A percentile compares a stretch with the other conserved stretches of the same genome.
Conservation (phyloP, 2,113 vertebrate species). For the Puma concolor region DNA sequence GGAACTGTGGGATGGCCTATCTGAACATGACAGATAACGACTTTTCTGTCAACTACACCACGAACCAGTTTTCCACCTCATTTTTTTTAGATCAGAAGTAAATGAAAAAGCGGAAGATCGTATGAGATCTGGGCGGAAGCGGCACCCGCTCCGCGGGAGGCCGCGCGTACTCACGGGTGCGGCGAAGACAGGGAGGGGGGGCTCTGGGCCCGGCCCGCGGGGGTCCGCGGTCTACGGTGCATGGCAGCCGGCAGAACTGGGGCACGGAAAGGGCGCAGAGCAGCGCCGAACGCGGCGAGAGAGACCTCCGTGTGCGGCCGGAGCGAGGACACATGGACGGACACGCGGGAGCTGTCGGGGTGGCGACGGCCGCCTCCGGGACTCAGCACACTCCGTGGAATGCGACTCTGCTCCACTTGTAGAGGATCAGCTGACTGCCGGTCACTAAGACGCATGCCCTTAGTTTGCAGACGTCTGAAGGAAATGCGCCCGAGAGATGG, state of each 20-base stretch:
- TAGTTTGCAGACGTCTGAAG: background rate
- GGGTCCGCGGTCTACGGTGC: no score
- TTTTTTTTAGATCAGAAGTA: conserved; percentile 45
- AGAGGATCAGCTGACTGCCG: accelerated
- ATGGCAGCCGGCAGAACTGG: accelerated
- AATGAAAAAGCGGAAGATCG: background rate
- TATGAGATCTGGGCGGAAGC: accelerated
- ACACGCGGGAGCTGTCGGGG: background rate
- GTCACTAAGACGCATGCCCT: accelerated
- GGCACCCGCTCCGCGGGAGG: accelerated
- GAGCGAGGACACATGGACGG: no score
- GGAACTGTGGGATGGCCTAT: conserved; percentile 62
- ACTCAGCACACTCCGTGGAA: background rate
- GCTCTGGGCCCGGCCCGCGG: background rate
- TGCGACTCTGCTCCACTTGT: no score
- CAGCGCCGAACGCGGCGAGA: accelerated
- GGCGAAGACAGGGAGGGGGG: accelerated
- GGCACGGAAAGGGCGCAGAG: accelerated
- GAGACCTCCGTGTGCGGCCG: accelerated
- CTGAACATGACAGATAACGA: conserved; percentile 65
- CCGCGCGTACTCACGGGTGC: accelerated
- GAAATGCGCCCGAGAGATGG: background rate
- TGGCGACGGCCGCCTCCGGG: accelerated
- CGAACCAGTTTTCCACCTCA: conserved; percentile 14
- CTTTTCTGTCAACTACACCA: conserved; percentile 63